Evolutionary conservation across 92 coral and sea anemone genomes (phyloP).

Genomic region (Actinernus sp.): DNA sequence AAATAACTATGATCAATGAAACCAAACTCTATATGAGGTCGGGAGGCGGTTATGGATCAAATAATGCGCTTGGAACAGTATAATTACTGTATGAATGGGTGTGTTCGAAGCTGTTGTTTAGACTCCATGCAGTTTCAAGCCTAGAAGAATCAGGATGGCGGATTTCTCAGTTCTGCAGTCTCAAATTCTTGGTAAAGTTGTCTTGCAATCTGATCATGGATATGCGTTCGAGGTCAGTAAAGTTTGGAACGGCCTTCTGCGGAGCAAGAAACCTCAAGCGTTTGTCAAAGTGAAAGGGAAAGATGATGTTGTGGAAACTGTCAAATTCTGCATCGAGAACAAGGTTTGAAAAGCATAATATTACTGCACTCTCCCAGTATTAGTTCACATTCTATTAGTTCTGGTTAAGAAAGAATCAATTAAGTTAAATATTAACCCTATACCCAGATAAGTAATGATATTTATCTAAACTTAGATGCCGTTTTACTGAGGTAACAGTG

Average conservation of each 20-base stretch:
- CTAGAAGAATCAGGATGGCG: too few species aligned
- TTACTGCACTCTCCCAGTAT: background rate
- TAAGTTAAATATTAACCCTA: background rate
- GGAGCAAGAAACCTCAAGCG: slow-evolving; percentile 57
- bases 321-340: slow-evolving; percentile 69
- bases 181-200: slow-evolving; percentile 32
- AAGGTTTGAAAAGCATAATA: too few species aligned
- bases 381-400: background rate
- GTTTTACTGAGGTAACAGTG: too few species aligned
- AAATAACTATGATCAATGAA: too few species aligned
- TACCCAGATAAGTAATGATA: too few species aligned
- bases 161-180: slow-evolving; percentile 47
- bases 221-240: slow-evolving; percentile 46
- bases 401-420: background rate
- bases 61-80: too few species aligned
- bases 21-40: too few species aligned
- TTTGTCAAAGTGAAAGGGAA: slow-evolving; percentile 66
- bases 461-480: too few species aligned
- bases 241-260: slow-evolving; percentile 66
- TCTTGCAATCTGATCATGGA: slow-evolving; percentile 12
- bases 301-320: slow-evolving; percentile 62
- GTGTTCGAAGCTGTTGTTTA: too few species aligned
- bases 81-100: too few species aligned
- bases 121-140: too few species aligned
- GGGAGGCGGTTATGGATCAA: too few species aligned